phyloP scores from a whole-genome alignment of 37 sponge, comb jelly and placozoan genomes.

The Petrosia ficiformis region DNA sequence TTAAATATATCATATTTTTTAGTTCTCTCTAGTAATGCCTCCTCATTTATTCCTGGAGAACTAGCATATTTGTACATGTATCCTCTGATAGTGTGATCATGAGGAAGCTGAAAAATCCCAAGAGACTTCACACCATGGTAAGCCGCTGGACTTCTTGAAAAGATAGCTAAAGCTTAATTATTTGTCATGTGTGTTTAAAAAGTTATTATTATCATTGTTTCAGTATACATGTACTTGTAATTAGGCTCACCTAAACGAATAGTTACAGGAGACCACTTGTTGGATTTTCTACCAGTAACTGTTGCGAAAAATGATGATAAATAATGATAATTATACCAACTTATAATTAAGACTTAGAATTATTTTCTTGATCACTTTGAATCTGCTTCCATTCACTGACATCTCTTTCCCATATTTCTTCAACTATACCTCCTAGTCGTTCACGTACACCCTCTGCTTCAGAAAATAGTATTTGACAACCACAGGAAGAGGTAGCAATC shows the following conservation, averaged over 20 bases:
- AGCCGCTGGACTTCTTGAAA: constrained; percentile 18
- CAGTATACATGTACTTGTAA: too few species aligned
- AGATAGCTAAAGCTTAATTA: too few species aligned
- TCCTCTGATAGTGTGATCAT: neutral
- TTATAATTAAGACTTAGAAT: constrained; percentile 1
- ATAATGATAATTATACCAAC: neutral
- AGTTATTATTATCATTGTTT: too few species aligned
- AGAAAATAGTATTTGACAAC: neutral
- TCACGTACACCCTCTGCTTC: neutral
- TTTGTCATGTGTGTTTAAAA: too few species aligned
- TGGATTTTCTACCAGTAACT: constrained; percentile 1
- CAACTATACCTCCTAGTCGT: neutral
- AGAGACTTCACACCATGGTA: constrained; percentile 15
- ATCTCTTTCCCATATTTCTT: constrained; percentile 9
- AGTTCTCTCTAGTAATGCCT: neutral
- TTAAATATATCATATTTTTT: constrained; percentile 8
- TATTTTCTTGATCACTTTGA: constrained; percentile 7
- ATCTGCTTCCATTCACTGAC: neutral
- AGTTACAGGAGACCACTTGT: constrained; percentile 12
- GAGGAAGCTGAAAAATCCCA: constrained; percentile 16
- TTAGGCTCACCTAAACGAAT: constrained; percentile 11
- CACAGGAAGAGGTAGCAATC: neutral
- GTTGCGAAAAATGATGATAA: too few species aligned
- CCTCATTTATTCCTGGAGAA: constrained; percentile 19
- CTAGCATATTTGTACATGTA: constrained; percentile 16